A percentile compares a stretch with the other conserved stretches of the same genome.
Evolutionary conservation across 2,888 invertebrate genomes (phyloP).

Genomic region (Trissoscelio sp.): DNA sequence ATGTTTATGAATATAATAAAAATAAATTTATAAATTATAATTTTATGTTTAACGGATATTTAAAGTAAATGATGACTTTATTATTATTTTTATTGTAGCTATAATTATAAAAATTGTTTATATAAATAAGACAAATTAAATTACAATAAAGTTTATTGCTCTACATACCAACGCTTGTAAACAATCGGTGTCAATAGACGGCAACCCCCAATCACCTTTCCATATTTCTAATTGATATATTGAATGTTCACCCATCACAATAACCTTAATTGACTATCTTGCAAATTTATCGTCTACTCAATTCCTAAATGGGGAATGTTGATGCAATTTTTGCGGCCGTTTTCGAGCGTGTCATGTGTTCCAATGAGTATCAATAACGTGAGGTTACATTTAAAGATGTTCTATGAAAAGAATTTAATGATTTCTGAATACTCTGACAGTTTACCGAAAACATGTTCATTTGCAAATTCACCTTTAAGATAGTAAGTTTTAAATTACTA

Average conservation of each 20-base stretch:
- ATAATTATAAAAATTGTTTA: too few relatives aligned
- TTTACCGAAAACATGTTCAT: neutral
- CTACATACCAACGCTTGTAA: constrained; percentile 86
- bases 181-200: constrained; percentile 87
- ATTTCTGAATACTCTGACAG: neutral
- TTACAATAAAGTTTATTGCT: neutral
- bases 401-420: neutral
- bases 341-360: neutral
- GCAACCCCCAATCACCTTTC: constrained; percentile 88
- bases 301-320: neutral
- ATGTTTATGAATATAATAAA: too few relatives aligned
- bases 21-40: too few relatives aligned
- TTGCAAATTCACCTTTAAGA: neutral
- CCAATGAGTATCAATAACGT: neutral
- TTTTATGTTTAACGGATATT: too few relatives aligned
- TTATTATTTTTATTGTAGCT: too few relatives aligned
- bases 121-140: too few relatives aligned
- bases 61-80: too few relatives aligned
- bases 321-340: neutral
- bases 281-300: neutral
- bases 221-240: constrained; percentile 84
- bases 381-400: constrained; percentile 2
- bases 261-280: constrained; percentile 34
- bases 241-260: constrained; percentile 71
- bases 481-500: too few relatives aligned